Percentiles rank a stretch among this genome's conserved stretches.
Evolutionary conservation across 2,113 vertebrate species (phyloP).

Genomic region (Glareola pratincola): DNA sequence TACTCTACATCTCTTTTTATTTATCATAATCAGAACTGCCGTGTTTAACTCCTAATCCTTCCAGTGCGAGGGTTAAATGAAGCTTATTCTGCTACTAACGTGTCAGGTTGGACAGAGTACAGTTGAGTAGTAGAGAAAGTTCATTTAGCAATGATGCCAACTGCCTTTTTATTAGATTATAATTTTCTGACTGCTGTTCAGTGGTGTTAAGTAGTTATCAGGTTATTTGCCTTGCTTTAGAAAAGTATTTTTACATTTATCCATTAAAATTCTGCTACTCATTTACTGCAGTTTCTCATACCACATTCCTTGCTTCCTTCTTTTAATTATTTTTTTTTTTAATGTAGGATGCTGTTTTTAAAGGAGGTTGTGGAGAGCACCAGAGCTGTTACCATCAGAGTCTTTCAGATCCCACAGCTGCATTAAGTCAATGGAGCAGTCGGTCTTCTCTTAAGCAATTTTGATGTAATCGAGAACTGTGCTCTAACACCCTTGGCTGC

Average conservation of each 20-base stretch:
- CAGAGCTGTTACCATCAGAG: background rate
- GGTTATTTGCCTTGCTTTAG: background rate
- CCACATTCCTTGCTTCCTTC: background rate
- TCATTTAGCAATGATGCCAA: background rate
- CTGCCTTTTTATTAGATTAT: slow-evolving; percentile 24
- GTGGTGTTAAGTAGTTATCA: background rate
- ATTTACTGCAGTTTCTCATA: background rate
- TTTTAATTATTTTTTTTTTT: background rate
- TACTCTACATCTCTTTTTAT: slow-evolving; percentile 6
- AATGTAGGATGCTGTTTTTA: background rate
- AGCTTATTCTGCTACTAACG: background rate
- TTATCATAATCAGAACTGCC: background rate
- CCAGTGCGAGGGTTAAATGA: background rate
- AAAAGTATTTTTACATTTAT: slow-evolving; percentile 26
- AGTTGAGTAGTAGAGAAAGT: background rate
- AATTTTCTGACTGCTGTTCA: slow-evolving; percentile 11
- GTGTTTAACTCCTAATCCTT: background rate
- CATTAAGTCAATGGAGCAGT: slow-evolving; percentile 39
- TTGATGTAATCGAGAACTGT: slow-evolving; percentile 41
- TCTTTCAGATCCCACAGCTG: slow-evolving; percentile 20
- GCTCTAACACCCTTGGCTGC: slow-evolving; percentile 30
- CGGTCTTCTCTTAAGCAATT: slow-evolving; percentile 49
- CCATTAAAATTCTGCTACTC: background rate
- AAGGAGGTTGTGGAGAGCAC: background rate
- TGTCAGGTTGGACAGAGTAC: background rate